Conservation (phyloP, 92 coral and sea anemone species). For the Plumapathes pennacea region DNA sequence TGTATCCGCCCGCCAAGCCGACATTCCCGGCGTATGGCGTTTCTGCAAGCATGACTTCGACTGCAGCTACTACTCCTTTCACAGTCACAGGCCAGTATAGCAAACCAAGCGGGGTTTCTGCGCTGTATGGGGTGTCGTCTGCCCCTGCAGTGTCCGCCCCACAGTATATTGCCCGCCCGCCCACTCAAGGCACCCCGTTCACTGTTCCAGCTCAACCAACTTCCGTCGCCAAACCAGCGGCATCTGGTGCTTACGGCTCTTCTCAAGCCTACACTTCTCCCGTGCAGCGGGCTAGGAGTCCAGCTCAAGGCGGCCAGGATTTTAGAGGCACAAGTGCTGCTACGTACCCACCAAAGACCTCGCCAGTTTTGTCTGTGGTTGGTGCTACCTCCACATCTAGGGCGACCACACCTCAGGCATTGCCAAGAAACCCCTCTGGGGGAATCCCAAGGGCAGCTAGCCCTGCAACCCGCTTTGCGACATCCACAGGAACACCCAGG, state of each 20-base stretch:
- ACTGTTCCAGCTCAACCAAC: slow-evolving; percentile 31
- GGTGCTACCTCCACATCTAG: neutral
- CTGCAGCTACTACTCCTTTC: no score
- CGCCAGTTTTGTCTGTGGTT: neutral
- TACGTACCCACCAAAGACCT: neutral
- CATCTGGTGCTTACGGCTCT: slow-evolving; percentile 30
- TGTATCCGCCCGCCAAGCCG: slow-evolving; percentile 35
- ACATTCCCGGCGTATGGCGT: slow-evolving; percentile 35
- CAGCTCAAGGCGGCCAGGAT: no score
- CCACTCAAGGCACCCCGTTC: no score
- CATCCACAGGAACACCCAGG: slow-evolving; percentile 8
- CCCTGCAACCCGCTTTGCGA: neutral
- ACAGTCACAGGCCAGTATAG: no score
- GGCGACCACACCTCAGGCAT: slow-evolving; percentile 4
- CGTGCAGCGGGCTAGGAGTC: neutral
- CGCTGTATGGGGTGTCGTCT: slow-evolving; percentile 7
- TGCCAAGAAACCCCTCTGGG: no score
- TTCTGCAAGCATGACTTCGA: no score
- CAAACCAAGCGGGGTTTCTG: no score
- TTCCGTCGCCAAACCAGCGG: slow-evolving; percentile 22
- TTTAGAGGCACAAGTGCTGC: no score
- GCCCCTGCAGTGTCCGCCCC: no score
- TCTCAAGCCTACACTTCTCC: neutral
- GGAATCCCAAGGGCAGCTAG: neutral
- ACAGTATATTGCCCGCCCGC: no score